These are phyloP conservation scores for Athrips mouffetella DNA, from an alignment of 2,888 invertebrate species.

Conservation along the genomic window DNA sequence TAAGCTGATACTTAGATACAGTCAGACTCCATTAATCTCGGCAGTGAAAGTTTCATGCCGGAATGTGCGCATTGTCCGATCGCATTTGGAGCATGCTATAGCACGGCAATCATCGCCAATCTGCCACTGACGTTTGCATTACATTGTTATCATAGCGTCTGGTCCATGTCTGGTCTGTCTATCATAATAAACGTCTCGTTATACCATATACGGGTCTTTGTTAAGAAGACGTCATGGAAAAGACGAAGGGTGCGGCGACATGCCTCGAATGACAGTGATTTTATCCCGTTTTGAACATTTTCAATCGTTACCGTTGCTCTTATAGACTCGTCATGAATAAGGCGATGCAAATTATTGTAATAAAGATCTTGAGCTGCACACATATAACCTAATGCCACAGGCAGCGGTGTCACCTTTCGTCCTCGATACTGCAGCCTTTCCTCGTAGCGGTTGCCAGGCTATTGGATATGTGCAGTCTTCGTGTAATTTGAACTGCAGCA, in stretches of 20 bases:
- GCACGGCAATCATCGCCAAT: slow-evolving; percentile 9
- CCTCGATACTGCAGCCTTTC: slow-evolving; percentile 62
- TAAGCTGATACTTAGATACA: slow-evolving; percentile 4
- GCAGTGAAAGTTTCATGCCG: slow-evolving; percentile 32
- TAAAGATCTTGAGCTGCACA: slow-evolving; percentile 37
- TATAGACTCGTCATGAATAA: slow-evolving; percentile 1
- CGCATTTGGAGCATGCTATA: slow-evolving; percentile 1
- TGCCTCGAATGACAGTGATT: neutral
- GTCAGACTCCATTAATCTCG: slow-evolving; percentile 29
- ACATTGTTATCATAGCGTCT: slow-evolving; percentile 31
- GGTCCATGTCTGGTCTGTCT: slow-evolving; percentile 47
- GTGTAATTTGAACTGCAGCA: slow-evolving; percentile 64
- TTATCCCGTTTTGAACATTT: neutral
- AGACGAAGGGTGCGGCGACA: neutral
- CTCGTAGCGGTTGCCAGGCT: slow-evolving; percentile 61
- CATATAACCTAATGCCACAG: slow-evolving; percentile 57
- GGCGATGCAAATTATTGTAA: slow-evolving; percentile 19
- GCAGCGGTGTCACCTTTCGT: slow-evolving; percentile 70
- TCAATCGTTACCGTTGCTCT: neutral
- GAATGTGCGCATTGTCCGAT: neutral
- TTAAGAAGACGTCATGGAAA: slow-evolving; percentile 31
- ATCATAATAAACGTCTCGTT: slow-evolving; percentile 55
- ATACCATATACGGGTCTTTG: slow-evolving; percentile 36
- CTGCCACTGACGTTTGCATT: slow-evolving; percentile 8
- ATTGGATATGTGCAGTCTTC: slow-evolving; percentile 69